Percentiles rank a stretch among this genome's conserved stretches.
These are phyloP conservation scores for Gallinago stenura DNA, from an alignment of 2,797 vertebrate genomes.

Conservation along the genomic window DNA sequence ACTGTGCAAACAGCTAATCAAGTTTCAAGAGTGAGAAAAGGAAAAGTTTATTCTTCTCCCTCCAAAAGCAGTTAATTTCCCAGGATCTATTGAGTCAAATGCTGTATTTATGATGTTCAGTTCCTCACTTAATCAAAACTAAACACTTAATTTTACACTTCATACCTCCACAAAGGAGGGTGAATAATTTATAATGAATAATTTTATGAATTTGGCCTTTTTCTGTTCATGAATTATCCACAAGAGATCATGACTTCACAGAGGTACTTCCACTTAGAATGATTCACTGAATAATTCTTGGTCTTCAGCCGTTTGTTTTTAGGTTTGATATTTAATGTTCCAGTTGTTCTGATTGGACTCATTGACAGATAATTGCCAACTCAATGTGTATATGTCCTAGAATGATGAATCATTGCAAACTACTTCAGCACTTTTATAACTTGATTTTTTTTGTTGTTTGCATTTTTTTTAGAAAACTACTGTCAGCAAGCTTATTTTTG, in stretches of 20 bases:
- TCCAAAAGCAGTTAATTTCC: conserved; percentile 44
- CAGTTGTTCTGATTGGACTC: conserved; percentile 17
- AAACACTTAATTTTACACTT: conserved; percentile 62
- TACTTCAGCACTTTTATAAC: not conserved
- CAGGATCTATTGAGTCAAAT: conserved; percentile 35
- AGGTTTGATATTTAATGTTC: conserved; percentile 13
- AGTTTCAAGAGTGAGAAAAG: conserved; percentile 1
- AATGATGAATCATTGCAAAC: conserved; percentile 15
- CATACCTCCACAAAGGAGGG: conserved; percentile 27
- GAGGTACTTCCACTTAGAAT: conserved; percentile 14
- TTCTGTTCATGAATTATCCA: conserved; percentile 58
- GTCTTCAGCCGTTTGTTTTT: conserved; percentile 4
- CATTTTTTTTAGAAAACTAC: not conserved
- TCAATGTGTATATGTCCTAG: not conserved
- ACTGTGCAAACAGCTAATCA: conserved; percentile 49
- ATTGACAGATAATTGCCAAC: not conserved
- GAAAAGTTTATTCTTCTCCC: conserved; percentile 41
- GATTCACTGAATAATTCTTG: conserved; percentile 27
- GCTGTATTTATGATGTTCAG: conserved; percentile 44
- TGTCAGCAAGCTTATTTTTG: conserved; percentile 39
- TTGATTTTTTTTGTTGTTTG: not conserved
- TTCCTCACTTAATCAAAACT: conserved; percentile 60
- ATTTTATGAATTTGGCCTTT: conserved; percentile 53
- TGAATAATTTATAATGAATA: conserved; percentile 64
- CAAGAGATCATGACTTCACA: conserved; percentile 30